Evolutionary conservation across 1,140 invertebrate genomes (phyloP).

Genomic region (Pseudomyrmex pallidus): DNA sequence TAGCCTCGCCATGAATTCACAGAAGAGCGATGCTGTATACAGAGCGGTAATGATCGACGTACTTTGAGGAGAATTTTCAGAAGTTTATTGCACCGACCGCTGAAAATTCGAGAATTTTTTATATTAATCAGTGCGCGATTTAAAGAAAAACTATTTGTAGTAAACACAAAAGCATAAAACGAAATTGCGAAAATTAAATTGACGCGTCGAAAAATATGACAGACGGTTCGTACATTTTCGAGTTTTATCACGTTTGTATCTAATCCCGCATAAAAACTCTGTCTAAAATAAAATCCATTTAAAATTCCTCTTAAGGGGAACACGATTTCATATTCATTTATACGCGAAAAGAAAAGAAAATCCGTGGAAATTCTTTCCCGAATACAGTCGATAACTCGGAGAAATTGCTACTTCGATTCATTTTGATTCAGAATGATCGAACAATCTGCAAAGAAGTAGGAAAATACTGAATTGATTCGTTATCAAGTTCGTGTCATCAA

Average conservation of each 20-base stretch:
- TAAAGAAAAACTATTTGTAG: too few species aligned
- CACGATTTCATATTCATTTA: neutral
- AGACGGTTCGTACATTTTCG: too few species aligned
- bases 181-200: too few species aligned
- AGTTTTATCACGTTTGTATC: neutral
- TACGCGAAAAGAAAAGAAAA: neutral
- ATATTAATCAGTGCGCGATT: neutral
- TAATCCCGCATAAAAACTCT: neutral
- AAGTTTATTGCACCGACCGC: neutral
- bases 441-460: neutral
- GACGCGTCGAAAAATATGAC: too few species aligned
- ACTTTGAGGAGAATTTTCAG: neutral
- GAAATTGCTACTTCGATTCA: too few species aligned
- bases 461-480: neutral
- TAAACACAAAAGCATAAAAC: too few species aligned
- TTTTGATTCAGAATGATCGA: neutral
- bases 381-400: neutral
- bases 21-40: constrained; percentile 6
- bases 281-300: neutral
- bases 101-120: constrained; percentile 11
- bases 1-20: constrained; percentile 58
- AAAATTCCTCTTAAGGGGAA: neutral
- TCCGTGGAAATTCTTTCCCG: neutral
- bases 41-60: constrained; percentile 32
- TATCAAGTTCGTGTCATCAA: neutral